Evolutionary conservation across 2,888 invertebrate genomes (phyloP).

Genomic region (Pyrgus malvae): DNA sequence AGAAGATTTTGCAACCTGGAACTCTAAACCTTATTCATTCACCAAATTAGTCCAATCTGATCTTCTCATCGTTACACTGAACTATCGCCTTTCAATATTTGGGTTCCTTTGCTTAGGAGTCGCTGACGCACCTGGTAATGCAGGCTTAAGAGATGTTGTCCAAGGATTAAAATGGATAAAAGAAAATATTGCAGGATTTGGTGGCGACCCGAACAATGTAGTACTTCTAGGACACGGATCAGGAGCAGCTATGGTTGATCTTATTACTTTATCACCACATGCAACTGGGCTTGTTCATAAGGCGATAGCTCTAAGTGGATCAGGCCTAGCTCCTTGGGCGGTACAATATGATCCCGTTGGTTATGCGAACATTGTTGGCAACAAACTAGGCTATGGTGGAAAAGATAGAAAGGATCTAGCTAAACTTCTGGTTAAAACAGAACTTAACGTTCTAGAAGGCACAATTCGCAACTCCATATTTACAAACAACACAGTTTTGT

Average conservation of each 20-base stretch:
- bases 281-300: constrained; percentile 57
- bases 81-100: constrained; percentile 88
- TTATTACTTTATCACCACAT: constrained; percentile 59
- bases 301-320: constrained; percentile 66
- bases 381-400: constrained; percentile 50
- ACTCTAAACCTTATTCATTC: constrained; percentile 53
- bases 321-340: constrained; percentile 66
- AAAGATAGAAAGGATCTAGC: constrained; percentile 51
- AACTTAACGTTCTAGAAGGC: constrained; percentile 43
- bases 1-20: constrained; percentile 53
- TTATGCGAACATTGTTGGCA: constrained; percentile 52
- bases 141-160: constrained; percentile 92
- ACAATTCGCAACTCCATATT: constrained; percentile 51
- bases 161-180: constrained; percentile 89
- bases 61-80: constrained; percentile 84
- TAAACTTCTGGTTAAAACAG: constrained; percentile 44
- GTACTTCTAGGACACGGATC: constrained; percentile 92
- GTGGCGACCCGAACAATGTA: constrained; percentile 88
- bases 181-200: constrained; percentile 87
- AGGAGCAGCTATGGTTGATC: constrained; percentile 83
- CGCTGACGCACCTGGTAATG: constrained; percentile 88
- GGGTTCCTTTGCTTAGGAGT: constrained; percentile 85
- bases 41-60: constrained; percentile 84
- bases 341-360: constrained; percentile 63
- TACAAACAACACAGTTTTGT: constrained; percentile 60